Percentiles rank a stretch among this genome's conserved stretches.
These are phyloP conservation scores for Amphilophus citrinellus DNA, from an alignment of 2,113 vertebrate species.

Conservation along the genomic window DNA sequence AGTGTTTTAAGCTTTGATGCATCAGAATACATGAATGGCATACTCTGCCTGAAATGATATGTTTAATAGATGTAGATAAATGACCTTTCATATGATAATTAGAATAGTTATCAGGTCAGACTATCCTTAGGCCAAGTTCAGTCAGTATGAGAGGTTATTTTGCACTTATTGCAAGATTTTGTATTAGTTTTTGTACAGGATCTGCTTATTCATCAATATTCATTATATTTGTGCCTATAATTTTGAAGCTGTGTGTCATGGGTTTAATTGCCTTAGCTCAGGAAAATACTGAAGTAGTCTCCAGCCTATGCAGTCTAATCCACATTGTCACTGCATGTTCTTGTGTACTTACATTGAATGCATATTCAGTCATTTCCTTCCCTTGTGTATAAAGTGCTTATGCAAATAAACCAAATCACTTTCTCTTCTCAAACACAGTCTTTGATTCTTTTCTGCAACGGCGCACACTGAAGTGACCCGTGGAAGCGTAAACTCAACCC, in stretches of 20 bases:
- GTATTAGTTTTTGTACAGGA: not conserved
- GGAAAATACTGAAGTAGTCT: not conserved
- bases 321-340: not conserved
- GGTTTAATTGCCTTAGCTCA: not conserved
- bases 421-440: constrained; percentile 28
- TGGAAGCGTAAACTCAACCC: not conserved
- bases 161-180: not conserved
- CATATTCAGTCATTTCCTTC: not conserved
- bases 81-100: constrained; percentile 13
- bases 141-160: not conserved
- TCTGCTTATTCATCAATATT: not conserved
- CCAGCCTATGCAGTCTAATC: not conserved
- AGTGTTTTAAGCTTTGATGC: not conserved
- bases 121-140: not conserved
- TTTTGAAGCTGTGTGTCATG: not conserved
- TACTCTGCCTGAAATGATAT: not conserved
- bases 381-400: constrained; percentile 49
- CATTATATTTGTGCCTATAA: constrained; percentile 8
- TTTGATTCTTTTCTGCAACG: constrained; percentile 41
- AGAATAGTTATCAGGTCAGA: constrained; percentile 20
- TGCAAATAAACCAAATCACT: constrained; percentile 42
- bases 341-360: not conserved
- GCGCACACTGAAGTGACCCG: constrained; percentile 21
- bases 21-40: not conserved
- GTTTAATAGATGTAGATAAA: not conserved